Conservation (phyloP, 2,113 vertebrate genomes). For the Cyphomyrus discorhynchus region DNA sequence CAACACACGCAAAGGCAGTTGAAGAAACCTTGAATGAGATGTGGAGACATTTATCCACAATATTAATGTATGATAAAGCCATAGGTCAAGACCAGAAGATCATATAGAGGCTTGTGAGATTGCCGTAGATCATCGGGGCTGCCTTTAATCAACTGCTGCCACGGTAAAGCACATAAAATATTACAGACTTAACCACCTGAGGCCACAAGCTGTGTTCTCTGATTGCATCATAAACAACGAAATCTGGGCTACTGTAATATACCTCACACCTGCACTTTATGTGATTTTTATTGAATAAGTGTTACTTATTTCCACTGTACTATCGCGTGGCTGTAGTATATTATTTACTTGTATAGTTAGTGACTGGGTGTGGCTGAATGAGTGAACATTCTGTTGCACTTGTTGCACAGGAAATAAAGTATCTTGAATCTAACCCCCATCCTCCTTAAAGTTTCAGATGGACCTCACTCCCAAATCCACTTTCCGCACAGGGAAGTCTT, state of each 20-base stretch:
- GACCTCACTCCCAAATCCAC: neutral
- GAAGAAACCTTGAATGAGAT: neutral
- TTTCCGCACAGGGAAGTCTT: neutral
- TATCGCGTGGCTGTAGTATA: neutral
- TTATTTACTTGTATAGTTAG: neutral
- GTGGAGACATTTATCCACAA: neutral
- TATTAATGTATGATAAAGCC: neutral
- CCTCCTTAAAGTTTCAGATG: neutral
- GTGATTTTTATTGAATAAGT: neutral
- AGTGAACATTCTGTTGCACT: neutral
- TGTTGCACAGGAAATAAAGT: neutral
- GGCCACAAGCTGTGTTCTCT: neutral
- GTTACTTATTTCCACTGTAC: neutral
- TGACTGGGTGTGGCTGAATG: neutral
- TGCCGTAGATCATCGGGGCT: neutral
- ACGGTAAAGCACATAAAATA: neutral
- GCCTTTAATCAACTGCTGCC: neutral
- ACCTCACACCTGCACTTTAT: neutral
- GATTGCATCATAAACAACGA: neutral
- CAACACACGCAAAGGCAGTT: neutral
- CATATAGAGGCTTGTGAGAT: neutral
- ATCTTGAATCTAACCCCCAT: neutral
- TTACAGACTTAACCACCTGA: neutral
- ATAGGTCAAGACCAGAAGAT: neutral
- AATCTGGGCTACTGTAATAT: neutral